Conservation (phyloP, 2,797 vertebrate genomes). For the Australoheros facetus region DNA sequence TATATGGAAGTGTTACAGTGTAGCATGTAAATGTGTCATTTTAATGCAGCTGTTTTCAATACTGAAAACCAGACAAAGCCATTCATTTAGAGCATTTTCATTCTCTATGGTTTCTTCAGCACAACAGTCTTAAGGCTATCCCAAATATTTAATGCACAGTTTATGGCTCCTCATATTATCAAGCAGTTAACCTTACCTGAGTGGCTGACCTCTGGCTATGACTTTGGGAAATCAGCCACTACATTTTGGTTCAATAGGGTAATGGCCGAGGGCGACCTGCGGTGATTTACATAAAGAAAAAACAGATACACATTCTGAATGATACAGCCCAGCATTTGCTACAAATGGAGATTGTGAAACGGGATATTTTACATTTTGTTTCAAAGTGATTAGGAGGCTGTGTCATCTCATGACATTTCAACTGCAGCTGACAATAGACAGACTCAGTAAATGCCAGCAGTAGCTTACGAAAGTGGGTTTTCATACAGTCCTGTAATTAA, state of each 20-base stretch:
- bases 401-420: neutral
- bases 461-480: neutral
- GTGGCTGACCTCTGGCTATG: slow-evolving; percentile 52
- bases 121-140: slow-evolving; percentile 42
- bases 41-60: slow-evolving; percentile 1
- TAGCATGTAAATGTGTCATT: slow-evolving; percentile 1
- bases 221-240: slow-evolving; percentile 54
- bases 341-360: neutral
- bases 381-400: neutral
- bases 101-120: neutral
- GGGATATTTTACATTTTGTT: neutral
- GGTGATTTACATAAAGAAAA: slow-evolving; percentile 52
- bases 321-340: neutral
- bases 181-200: slow-evolving; percentile 70
- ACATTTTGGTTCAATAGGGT: slow-evolving; percentile 53
- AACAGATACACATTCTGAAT: slow-evolving; percentile 27
- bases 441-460: neutral
- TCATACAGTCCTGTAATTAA: neutral
- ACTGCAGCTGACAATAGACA: neutral
- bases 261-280: slow-evolving; percentile 62
- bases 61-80: neutral
- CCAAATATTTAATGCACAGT: slow-evolving; percentile 64
- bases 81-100: neutral
- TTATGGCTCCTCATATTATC: slow-evolving; percentile 64
- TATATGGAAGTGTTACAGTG: neutral